phyloP scores from a whole-genome alignment of 1,140 invertebrate genomes.

The Papilio helenus region DNA sequence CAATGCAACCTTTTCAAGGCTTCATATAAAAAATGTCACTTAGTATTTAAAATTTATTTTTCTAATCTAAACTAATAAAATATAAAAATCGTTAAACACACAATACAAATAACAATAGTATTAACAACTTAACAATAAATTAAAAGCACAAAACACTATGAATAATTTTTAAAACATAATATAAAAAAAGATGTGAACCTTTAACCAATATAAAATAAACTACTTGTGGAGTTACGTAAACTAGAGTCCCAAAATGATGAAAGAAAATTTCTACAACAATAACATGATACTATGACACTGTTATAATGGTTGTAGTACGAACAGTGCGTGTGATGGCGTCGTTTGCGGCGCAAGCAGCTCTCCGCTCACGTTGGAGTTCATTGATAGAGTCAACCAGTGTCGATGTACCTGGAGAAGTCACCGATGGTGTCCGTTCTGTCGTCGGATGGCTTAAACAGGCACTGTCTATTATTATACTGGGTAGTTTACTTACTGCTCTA shows the following conservation, averaged over 20 bases:
- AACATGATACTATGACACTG: conserved; percentile 11
- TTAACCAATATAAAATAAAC: neutral
- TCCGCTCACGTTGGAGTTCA: conserved; percentile 86
- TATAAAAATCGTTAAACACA: too few relatives aligned
- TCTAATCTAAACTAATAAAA: too few relatives aligned
- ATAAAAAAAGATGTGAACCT: neutral
- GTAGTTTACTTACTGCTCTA: neutral
- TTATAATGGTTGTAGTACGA: conserved; percentile 68
- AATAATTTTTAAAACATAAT: neutral
- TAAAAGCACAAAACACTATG: neutral
- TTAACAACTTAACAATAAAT: neutral
- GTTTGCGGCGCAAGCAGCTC: conserved; percentile 86
- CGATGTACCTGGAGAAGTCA: conserved; percentile 86
- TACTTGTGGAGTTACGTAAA: neutral
- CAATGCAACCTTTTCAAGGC: neutral
- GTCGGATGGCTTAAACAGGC: conserved; percentile 92
- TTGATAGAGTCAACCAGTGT: conserved; percentile 86
- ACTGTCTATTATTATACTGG: conserved; percentile 51
- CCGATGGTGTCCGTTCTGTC: conserved; percentile 86
- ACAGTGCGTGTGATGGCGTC: conserved; percentile 83
- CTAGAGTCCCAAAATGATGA: neutral
- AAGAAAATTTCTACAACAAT: neutral
- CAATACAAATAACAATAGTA: neutral
- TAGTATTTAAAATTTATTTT: neutral
- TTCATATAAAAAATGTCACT: neutral